These are phyloP conservation scores for Sus cebifrons DNA, from an alignment of 2,797 vertebrate genomes.

Conservation along the genomic window DNA sequence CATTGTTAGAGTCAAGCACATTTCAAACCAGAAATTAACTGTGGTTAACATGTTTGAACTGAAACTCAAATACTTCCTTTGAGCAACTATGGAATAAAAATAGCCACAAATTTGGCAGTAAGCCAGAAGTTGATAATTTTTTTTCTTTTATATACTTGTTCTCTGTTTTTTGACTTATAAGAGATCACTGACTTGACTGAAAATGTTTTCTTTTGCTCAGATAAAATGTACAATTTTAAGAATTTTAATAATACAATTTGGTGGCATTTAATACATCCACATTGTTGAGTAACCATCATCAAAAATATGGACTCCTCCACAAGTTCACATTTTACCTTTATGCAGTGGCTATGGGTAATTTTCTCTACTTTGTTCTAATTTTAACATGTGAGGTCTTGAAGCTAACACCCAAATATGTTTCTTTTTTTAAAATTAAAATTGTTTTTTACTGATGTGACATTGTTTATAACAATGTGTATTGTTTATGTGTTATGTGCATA, in stretches of 20 bases:
- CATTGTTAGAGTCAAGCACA: background rate
- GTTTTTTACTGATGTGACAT: too few species aligned
- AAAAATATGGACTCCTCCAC: background rate
- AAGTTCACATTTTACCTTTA: background rate
- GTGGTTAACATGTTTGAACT: background rate
- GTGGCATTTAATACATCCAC: background rate
- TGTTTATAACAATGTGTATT: too few species aligned
- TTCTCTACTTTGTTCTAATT: background rate
- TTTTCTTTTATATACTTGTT: background rate
- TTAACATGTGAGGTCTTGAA: slow-evolving; percentile 11
- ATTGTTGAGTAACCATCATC: background rate
- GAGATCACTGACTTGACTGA: background rate
- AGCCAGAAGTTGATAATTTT: background rate
- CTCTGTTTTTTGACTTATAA: background rate
- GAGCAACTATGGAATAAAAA: background rate
- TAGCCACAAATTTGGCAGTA: background rate
- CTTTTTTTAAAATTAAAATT: background rate
- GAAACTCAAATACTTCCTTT: background rate
- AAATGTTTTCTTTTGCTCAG: background rate
- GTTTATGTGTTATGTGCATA: too few species aligned
- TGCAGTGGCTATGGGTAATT: background rate
- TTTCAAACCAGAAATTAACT: slow-evolving; percentile 26
- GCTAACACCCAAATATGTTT: background rate
- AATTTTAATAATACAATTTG: background rate
- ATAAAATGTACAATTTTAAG: background rate